Percentiles rank a stretch among this genome's conserved stretches.
These are phyloP conservation scores for Panagrolaimus sp. DNA, from an alignment of 1,140 invertebrate genomes.

Conservation along the genomic window DNA sequence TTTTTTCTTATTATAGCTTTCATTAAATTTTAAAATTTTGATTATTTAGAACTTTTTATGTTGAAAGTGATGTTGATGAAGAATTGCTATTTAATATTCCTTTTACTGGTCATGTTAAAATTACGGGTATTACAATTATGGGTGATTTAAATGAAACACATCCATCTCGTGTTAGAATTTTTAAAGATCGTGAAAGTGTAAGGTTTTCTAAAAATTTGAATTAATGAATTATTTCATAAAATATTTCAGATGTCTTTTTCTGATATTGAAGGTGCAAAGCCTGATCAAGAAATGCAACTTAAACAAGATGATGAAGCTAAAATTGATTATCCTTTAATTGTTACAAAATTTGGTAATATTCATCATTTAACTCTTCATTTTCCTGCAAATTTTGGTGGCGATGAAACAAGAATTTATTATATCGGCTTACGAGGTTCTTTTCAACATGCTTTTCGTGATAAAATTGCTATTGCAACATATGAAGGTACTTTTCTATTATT, in stretches of 20 bases:
- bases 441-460: constrained; percentile 44
- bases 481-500: no score
- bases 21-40: neutral
- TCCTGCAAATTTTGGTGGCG: constrained; percentile 76
- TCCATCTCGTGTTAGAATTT: constrained; percentile 80
- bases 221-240: constrained; percentile 41
- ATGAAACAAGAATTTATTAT: constrained; percentile 80
- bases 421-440: constrained; percentile 75
- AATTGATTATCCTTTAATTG: constrained; percentile 78
- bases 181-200: constrained; percentile 60
- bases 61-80: constrained; percentile 87
- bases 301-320: constrained; percentile 71
- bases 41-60: constrained; percentile 68
- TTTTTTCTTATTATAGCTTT: constrained; percentile 21
- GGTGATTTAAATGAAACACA: constrained; percentile 77
- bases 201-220: neutral
- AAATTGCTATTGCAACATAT: constrained; percentile 50
- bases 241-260: constrained; percentile 84
- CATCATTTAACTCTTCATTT: constrained; percentile 82
- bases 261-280: constrained; percentile 66
- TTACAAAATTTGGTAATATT: constrained; percentile 82
- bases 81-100: constrained; percentile 91
- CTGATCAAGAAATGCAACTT: constrained; percentile 87
- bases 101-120: constrained; percentile 87
- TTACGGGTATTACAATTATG: constrained; percentile 84